Base-by-base conservation (phyloP, 2,888 invertebrate species). In the Scotopteryx bipunctaria region DNA sequence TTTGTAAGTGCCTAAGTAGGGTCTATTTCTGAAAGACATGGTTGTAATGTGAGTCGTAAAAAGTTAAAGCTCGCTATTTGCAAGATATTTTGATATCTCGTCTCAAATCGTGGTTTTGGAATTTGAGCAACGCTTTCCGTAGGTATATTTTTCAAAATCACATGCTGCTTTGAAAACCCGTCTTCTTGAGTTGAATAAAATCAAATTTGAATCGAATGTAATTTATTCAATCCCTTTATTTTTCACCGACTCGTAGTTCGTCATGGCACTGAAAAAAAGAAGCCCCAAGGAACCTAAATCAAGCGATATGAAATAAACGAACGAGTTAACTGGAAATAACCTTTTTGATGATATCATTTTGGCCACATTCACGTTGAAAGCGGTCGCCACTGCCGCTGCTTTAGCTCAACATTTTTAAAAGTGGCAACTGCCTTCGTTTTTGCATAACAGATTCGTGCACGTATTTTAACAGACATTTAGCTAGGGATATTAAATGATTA, bases 321-420 rank as follows among this genome's bases (percentile, higher is more conserved):
- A 38, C 29, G 19, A 44, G 11, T 27, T 19, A 31, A 60, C 55
- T 50, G 32, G 55, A 63, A 66, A 65, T 57, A 15, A 40, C 23
- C 23, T 23, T 23, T 8, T 23, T 23, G 23, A 23, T 23, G 8
- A n/a, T 23, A 23, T 23, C 23, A 21, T 4, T 23, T 23, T 23
- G 23, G 23, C 1, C 8, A 23, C 23, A 23, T 23, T 23, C 4
- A 23, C 23, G 23, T n/a, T 23, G 6, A 1, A 1, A 23, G 8
- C 23, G 6, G 8, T 23, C 8, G 23, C 9, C 25, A 9, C 9
- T 25, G 9, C 9, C 4, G 9, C 9, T 25, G 2, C 9, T 25
- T 9, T 25, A 3, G 9, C 3, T n/a, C n/a, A n/a, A n/a, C n/a
- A n/a, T n/a, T n/a, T n/a, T n/a, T n/a, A 25, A 25, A 25, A 25